phyloP scores from a whole-genome alignment of 23 tunicate genomes.

The Botrylloides violaceus region DNA sequence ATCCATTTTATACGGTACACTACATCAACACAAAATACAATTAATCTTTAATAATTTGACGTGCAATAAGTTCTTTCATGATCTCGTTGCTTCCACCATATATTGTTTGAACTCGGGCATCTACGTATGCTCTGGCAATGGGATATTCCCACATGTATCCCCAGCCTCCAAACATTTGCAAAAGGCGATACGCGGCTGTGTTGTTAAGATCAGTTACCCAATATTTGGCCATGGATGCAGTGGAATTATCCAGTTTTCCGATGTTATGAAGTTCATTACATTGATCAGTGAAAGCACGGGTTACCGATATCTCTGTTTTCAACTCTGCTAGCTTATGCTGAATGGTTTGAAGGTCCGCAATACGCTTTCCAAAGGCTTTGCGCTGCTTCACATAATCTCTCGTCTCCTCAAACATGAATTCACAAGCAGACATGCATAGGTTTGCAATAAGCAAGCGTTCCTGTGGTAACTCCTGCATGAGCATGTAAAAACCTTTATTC shows the following conservation, averaged over 20 bases:
- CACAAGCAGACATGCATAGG: constrained; percentile 88
- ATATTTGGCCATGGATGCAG: constrained; percentile 99
- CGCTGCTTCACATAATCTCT: constrained; percentile 97
- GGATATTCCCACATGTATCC: constrained; percentile 99
- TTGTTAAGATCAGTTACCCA: constrained; percentile 63
- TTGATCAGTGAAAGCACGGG: constrained; percentile 70
- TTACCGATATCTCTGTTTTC: constrained; percentile 89
- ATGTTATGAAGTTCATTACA: constrained; percentile 76
- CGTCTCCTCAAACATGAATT: constrained; percentile 93
- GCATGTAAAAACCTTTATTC: constrained; percentile 84
- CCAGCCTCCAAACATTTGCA: constrained; percentile 96
- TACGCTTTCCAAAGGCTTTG: constrained; percentile 95
- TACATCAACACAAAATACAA: background rate
- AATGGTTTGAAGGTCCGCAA: constrained; percentile 89
- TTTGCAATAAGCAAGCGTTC: constrained; percentile 85
- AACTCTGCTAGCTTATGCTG: constrained; percentile 95
- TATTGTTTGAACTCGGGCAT: constrained; percentile 89
- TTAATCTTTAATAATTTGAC: constrained; percentile 47
- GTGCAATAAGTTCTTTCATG: constrained; percentile 97
- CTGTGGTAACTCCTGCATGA: constrained; percentile 97
- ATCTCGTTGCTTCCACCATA: constrained; percentile 99
- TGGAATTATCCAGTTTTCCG: constrained; percentile 67
- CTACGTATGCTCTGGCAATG: constrained; percentile 87
- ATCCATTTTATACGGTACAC: no score
- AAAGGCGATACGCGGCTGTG: constrained; percentile 33